A percentile compares a stretch with the other conserved stretches of the same genome.
Conservation (phyloP, 2,888 invertebrate species). For the Operophtera brumata region DNA sequence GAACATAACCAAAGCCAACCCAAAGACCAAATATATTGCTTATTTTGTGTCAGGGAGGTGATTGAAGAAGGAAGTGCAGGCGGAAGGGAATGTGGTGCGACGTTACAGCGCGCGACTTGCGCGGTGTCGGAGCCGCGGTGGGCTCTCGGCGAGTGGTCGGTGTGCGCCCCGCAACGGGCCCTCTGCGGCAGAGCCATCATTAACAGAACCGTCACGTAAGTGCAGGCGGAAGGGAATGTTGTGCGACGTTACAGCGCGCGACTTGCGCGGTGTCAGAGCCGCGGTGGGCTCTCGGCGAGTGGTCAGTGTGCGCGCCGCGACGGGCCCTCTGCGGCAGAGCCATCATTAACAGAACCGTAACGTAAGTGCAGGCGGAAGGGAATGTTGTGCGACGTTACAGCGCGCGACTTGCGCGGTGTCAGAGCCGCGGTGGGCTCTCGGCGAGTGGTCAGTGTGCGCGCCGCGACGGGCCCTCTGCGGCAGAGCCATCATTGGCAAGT, state of each 20-base stretch:
- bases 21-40: no score
- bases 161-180: conserved; percentile 60
- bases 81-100: conserved; percentile 71
- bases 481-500: conserved; percentile 61
- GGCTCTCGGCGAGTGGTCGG: conserved; percentile 61
- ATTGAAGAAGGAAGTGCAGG: conserved; percentile 69
- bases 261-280: conserved; percentile 62
- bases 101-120: conserved; percentile 66
- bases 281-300: conserved; percentile 62
- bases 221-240: conserved; percentile 60
- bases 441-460: conserved; percentile 65
- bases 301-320: conserved; percentile 63
- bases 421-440: conserved; percentile 61
- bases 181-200: conserved; percentile 67
- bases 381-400: conserved; percentile 70
- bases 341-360: conserved; percentile 64
- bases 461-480: conserved; percentile 65
- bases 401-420: conserved; percentile 61
- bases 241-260: conserved; percentile 67
- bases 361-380: conserved; percentile 58
- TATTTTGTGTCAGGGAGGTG: conserved; percentile 55
- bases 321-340: conserved; percentile 65
- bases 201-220: conserved; percentile 67
- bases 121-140: conserved; percentile 62
- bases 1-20: no score